Evolutionary conservation across 2,797 vertebrate genomes (phyloP), one percentile per base, ranked within the genome.

Genomic region (Gallirallus australis): DNA sequence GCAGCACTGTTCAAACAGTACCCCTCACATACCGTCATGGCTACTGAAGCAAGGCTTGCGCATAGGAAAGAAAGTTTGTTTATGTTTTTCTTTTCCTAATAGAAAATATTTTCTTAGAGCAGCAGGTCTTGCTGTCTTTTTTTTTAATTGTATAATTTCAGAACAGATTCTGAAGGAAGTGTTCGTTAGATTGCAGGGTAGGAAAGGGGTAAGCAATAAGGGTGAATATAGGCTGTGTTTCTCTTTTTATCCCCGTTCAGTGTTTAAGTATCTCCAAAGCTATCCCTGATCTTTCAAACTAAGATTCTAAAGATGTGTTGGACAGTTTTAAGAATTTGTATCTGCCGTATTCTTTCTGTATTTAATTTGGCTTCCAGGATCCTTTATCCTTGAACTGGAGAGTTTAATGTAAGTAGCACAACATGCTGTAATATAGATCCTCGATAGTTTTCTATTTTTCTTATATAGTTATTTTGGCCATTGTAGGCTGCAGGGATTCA

Each of bases 31-130:
- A 88, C 89, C 25, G 45, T 97, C 93, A 85, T 31, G 81, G 80
- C 86, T 94, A 94, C 33, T 96, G 94, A 95, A 97, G 94, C 86
- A 95, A 64, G 92, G 53, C 78, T 95, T 94, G 82, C 94, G 45
- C 4, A 5, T 91, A 59, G 31, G 75, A 89, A 80, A 85, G 59
- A 66, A 50, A 25, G 15, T 89, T 96, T 96, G 72, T 88, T 93
- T 72, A 84, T 63, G 24, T 65, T 86, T 84, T 86, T 94, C 35
- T 77, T 72, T 79, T 87, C 40, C 48, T 82, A 81, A 93, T 48
- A 0, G 1, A 91, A 95, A 96, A 91, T 93, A 92, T 96, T 96
- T 96, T 93, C 54, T 90, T 91, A 88, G 15, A 78, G 17, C 54
- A 86, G 60, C 61, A 94, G 71, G 37, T 86, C 21, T 64, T 95